Evolutionary conservation across 30 jellyfish, hydroid and myxozoan genomes (phyloP).

Genomic region (Morbakka virulenta): DNA sequence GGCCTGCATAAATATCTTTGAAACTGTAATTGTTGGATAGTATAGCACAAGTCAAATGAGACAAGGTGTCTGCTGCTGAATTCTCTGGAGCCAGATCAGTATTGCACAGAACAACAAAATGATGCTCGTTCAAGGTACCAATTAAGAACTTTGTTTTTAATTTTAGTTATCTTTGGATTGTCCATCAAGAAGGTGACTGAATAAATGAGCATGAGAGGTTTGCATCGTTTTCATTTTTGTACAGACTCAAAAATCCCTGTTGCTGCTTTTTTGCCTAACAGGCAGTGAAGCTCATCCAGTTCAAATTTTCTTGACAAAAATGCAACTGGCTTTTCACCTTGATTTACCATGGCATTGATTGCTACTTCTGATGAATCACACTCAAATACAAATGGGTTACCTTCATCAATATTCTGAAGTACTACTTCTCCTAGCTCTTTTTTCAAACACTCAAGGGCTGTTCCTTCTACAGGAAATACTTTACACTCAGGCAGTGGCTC

Average conservation of each 20-base stretch:
- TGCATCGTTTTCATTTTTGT: slow-evolving; percentile 63
- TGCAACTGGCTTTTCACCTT: slow-evolving; percentile 44
- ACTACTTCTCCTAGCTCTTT: slow-evolving; percentile 2
- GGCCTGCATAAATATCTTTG: no score
- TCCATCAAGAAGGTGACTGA: slow-evolving; percentile 57
- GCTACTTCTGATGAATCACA: slow-evolving; percentile 53
- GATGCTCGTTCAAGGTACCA: slow-evolving; percentile 63
- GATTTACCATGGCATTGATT: slow-evolving; percentile 40
- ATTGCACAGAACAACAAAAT: slow-evolving; percentile 34
- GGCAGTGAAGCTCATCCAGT: slow-evolving; percentile 9
- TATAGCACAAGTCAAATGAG: no score
- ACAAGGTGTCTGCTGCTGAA: no score
- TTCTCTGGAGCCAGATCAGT: slow-evolving; percentile 21
- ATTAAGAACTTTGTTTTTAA: slow-evolving; percentile 43
- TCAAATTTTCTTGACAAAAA: slow-evolving; percentile 18
- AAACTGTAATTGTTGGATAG: no score
- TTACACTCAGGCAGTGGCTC: no score
- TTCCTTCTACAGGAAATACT: no score
- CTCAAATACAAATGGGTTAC: slow-evolving; percentile 46
- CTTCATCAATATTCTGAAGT: slow-evolving; percentile 21
- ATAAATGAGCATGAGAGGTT: slow-evolving; percentile 28
- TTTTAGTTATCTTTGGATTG: slow-evolving; percentile 55
- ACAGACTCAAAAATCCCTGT: slow-evolving; percentile 44
- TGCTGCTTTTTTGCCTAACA: slow-evolving; percentile 51
- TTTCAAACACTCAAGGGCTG: no score